Evolutionary conservation across 2,113 vertebrate species (phyloP), one percentile per base, ranked within the genome.

Genomic region (Notothenia coriiceps): DNA sequence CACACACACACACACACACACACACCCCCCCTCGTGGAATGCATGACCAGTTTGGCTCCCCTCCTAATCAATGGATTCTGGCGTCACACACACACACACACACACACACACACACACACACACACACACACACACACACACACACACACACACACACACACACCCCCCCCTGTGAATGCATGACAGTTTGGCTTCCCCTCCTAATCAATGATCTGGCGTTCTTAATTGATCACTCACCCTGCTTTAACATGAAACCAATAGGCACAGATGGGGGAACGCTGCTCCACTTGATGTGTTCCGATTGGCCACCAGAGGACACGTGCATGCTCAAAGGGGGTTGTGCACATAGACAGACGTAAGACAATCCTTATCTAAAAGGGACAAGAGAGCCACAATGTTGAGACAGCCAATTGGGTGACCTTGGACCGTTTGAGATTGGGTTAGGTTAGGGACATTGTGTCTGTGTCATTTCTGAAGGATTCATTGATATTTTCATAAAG

Each of bases 161-260:
- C n/a, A n/a, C n/a, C n/a, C n/a, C n/a, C 57, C 35, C 51, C 33
- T 69, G 54, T 79, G 70, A 20, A 35, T 66, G 49, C 4, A 3
- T 70, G 59, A 68, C 5, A 7, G 62, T 70, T 83, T 69, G 44
- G 66, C 74, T 76, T 87, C 74, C 74, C 10, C 81, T 84, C 66
- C 76, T 75, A 46, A 93, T 88, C 83, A 20, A 88, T 89, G 52
- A 46, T 65, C 70, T 51, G 70, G 60, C 18, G 52, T 87, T 87
- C 59, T 79, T 88, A 81, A 88, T 79, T 84, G 85, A 65, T 20
- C 67, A 17, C 61, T 85, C 56, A 62, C 40, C 63, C 57, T 67
- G 33, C 60, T 68, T 90, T 44, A 55, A 64, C 59, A 73, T 81
- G 84, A 85, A 88, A 88, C 71, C 20, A 82, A 83, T 67, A 86